phyloP scores from a whole-genome alignment of 2,888 invertebrate species.

The Ephialtes manifestator region DNA sequence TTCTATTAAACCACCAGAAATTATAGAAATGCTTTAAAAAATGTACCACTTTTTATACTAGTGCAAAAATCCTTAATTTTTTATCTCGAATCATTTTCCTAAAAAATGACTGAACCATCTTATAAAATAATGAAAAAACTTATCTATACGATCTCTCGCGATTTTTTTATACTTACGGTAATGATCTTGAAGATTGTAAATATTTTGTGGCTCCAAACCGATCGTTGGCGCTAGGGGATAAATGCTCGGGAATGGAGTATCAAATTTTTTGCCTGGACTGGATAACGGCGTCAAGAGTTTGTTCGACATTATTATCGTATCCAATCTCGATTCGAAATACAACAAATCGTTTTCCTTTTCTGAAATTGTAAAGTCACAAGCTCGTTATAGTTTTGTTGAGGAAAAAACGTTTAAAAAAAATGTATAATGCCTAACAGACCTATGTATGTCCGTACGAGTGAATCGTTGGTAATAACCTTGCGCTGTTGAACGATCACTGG shows the following conservation, averaged over 20 bases:
- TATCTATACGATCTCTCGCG: too few species aligned
- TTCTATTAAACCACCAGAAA: too few species aligned
- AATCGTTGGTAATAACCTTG: constrained; percentile 88
- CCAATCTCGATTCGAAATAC: constrained; percentile 89
- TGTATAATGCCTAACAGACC: constrained; percentile 72
- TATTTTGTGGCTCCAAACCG: constrained; percentile 89
- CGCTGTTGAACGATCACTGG: constrained; percentile 87
- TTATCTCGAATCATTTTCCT: too few species aligned
- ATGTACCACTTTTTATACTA: too few species aligned
- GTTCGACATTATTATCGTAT: constrained; percentile 90
- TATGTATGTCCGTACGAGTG: constrained; percentile 87
- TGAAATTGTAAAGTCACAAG: constrained; percentile 67
- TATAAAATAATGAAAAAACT: too few species aligned
- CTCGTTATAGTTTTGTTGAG: constrained; percentile 18
- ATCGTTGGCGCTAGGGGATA: constrained; percentile 92
- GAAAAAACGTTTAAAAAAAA: too few species aligned
- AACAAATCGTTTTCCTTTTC: constrained; percentile 89
- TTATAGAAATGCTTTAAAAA: too few species aligned
- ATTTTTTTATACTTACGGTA: constrained; percentile 94
- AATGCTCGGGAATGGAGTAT: constrained; percentile 90
- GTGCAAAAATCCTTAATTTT: too few species aligned
- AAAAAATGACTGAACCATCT: too few species aligned
- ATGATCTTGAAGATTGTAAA: constrained; percentile 89
- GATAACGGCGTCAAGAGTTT: constrained; percentile 88
- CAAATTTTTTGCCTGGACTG: constrained; percentile 84